phyloP scores from a whole-genome alignment of 64 coral and sea anemone genomes.

The Cladopsammia gracilis region DNA sequence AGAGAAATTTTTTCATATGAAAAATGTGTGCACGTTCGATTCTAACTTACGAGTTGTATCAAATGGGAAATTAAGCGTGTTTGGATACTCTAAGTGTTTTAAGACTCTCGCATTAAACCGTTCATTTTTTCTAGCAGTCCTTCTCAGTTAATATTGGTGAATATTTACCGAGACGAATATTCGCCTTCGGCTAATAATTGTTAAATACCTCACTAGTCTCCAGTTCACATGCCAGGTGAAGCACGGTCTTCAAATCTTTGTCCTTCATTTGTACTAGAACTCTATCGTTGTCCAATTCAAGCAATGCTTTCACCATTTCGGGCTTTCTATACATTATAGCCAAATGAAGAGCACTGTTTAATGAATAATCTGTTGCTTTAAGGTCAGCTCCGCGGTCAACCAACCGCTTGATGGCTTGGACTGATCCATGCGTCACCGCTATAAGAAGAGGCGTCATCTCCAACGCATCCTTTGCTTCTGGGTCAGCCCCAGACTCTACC shows the following conservation, averaged over 20 bases:
- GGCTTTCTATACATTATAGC: background rate
- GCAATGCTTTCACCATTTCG: background rate
- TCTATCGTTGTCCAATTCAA: conserved; percentile 22
- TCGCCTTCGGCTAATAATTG: too few relatives aligned
- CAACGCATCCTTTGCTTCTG: background rate
- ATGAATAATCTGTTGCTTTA: background rate
- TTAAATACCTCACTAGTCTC: conserved; percentile 1
- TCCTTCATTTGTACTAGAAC: background rate
- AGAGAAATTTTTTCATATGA: too few relatives aligned
- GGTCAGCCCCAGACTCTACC: conserved; percentile 30
- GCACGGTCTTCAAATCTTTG: background rate
- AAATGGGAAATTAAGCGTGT: too few relatives aligned
- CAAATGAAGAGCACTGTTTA: conserved; percentile 44
- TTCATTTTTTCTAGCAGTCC: too few relatives aligned
- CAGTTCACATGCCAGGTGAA: conserved; percentile 17
- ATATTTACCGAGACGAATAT: too few relatives aligned
- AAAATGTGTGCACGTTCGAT: too few relatives aligned
- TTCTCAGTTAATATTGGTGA: too few relatives aligned
- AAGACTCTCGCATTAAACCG: too few relatives aligned
- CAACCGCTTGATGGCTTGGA: conserved; percentile 2
- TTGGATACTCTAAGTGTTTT: too few relatives aligned
- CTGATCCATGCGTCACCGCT: background rate
- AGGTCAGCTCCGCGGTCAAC: conserved; percentile 36
- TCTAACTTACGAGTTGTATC: too few relatives aligned
- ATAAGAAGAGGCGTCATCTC: conserved; percentile 8